Evolutionary conservation across 2,113 vertebrate genomes (phyloP).

Genomic region (Zapornia atra): DNA sequence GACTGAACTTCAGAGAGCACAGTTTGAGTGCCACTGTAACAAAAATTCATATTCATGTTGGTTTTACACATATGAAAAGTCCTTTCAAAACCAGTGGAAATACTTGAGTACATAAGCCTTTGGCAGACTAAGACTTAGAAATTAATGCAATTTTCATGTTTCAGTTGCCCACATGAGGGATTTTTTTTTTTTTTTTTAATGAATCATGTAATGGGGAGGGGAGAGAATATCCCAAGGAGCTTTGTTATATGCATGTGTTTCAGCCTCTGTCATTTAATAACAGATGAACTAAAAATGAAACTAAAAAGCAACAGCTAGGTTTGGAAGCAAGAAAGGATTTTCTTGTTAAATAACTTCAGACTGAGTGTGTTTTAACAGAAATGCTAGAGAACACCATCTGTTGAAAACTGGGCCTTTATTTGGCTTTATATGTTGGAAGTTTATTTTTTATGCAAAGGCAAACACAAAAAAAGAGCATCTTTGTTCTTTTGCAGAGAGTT

Average conservation of each 20-base stretch:
- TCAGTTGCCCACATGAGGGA: background rate
- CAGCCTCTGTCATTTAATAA: background rate
- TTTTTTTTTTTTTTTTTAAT: background rate
- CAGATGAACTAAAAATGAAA: background rate
- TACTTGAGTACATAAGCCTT: rapidly evolving
- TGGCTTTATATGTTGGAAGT: background rate
- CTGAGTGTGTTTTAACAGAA: background rate
- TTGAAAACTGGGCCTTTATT: background rate
- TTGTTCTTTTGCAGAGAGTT: constrained; percentile 89
- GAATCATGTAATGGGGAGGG: background rate
- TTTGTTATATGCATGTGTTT: background rate
- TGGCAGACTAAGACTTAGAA: background rate
- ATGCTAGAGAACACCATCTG: background rate
- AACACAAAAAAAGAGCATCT: background rate
- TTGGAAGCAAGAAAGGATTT: background rate
- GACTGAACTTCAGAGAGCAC: background rate
- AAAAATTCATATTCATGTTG: background rate
- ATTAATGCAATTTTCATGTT: background rate
- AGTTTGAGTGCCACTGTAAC: rapidly evolving
- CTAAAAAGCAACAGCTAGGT: background rate
- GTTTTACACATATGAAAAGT: background rate
- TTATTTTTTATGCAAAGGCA: background rate
- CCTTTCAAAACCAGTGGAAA: background rate
- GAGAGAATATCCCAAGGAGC: background rate
- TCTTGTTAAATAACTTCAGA: background rate